Evolutionary conservation across 2,888 invertebrate genomes (phyloP).

Genomic region (Cosmopolites sordidus): DNA sequence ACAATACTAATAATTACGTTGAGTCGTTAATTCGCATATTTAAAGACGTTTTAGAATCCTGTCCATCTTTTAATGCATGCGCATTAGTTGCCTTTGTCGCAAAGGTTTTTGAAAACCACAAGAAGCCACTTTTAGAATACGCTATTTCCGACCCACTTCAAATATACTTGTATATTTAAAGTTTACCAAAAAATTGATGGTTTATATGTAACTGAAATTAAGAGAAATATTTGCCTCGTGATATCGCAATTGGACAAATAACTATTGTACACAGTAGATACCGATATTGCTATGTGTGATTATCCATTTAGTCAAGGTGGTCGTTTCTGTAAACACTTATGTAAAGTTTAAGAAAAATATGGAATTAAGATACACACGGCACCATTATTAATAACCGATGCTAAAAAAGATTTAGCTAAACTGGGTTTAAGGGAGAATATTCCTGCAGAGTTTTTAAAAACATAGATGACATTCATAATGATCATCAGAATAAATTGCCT

Average conservation of each 20-base stretch:
- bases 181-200: neutral
- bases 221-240: neutral
- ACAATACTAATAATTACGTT: slow-evolving; percentile 5
- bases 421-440: neutral
- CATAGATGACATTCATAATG: too few species aligned
- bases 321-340: slow-evolving; percentile 2
- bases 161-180: neutral
- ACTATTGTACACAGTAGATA: too few species aligned
- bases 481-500: too few species aligned
- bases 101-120: slow-evolving; percentile 8
- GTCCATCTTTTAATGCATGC: slow-evolving; percentile 3
- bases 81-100: slow-evolving; percentile 5
- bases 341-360: neutral
- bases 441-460: too few species aligned
- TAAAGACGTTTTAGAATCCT: slow-evolving; percentile 3
- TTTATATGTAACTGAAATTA: neutral
- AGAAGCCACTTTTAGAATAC: too few species aligned
- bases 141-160: neutral
- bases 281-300: too few species aligned
- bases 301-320: slow-evolving; percentile 1
- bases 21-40: slow-evolving; percentile 6
- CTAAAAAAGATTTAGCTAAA: neutral
- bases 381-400: too few species aligned
- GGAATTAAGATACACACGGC: too few species aligned
- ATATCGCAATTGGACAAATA: neutral